Evolutionary conservation across 2,797 vertebrate species (phyloP).

Genomic region (Neoniphon sammara): DNA sequence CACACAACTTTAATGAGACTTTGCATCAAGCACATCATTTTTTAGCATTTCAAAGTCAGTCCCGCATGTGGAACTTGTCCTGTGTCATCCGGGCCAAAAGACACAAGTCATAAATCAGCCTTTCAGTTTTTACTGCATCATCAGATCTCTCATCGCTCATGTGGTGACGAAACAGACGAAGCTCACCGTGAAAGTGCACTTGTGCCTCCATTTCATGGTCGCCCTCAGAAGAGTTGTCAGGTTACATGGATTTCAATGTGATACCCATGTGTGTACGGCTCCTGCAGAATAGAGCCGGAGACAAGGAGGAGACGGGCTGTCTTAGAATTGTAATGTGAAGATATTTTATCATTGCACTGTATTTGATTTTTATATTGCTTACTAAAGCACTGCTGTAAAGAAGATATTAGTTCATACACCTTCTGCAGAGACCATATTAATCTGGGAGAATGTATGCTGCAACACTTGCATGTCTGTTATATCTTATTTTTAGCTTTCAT

Average conservation of each 20-base stretch:
- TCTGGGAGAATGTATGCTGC: no score
- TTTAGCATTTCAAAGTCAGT: not conserved
- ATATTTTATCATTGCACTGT: slow-evolving; percentile 20
- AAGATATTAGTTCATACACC: no score
- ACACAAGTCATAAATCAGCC: slow-evolving; percentile 25
- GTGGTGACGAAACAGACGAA: slow-evolving; percentile 8
- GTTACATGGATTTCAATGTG: slow-evolving; percentile 62
- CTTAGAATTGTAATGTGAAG: slow-evolving; percentile 34
- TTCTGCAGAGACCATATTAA: no score
- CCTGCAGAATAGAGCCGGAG: slow-evolving; percentile 39
- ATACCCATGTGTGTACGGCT: slow-evolving; percentile 47
- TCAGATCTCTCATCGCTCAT: slow-evolving; percentile 27
- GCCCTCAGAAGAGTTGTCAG: slow-evolving; percentile 64
- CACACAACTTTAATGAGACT: no score
- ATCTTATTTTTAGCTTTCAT: no score
- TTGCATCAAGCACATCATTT: no score
- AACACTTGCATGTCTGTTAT: no score
- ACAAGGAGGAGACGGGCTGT: slow-evolving; percentile 26
- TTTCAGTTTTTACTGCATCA: slow-evolving; percentile 24
- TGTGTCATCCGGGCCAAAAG: not conserved
- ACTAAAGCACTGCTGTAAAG: not conserved
- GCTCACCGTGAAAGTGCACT: slow-evolving; percentile 52
- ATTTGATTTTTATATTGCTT: slow-evolving; percentile 4
- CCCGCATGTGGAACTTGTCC: no score
- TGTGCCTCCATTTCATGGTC: slow-evolving; percentile 62